A percentile compares a stretch with the other conserved stretches of the same genome.
Conservation (phyloP, 2,113 vertebrate species). For the Thunnus maccoyii region DNA sequence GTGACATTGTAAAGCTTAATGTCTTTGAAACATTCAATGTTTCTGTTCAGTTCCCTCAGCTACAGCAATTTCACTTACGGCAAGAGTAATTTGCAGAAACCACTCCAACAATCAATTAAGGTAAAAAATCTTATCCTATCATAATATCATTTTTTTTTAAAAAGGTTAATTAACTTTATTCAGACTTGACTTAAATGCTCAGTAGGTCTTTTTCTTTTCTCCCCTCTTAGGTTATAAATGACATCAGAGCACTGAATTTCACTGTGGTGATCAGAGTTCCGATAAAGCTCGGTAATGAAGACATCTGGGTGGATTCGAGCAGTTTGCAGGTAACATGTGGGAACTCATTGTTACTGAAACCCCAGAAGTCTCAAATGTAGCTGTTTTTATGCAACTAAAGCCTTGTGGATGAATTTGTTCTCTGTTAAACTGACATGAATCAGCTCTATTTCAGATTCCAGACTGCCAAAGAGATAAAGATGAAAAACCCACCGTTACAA, state of each 20-base stretch:
- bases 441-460: slow-evolving; percentile 75
- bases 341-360: too few relatives aligned
- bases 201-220: neutral
- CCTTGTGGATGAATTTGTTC: neutral
- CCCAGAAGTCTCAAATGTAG: too few relatives aligned
- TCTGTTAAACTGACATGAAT: slow-evolving; percentile 2
- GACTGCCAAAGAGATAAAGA: slow-evolving; percentile 54
- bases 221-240: slow-evolving; percentile 82
- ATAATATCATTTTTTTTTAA: neutral
- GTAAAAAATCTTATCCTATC: slow-evolving; percentile 63
- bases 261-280: slow-evolving; percentile 84
- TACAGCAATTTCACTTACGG: slow-evolving; percentile 85
- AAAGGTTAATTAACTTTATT: neutral
- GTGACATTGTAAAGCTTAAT: neutral
- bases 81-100: slow-evolving; percentile 69
- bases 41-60: slow-evolving; percentile 80
- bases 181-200: neutral
- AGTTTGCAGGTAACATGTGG: slow-evolving; percentile 58
- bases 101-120: slow-evolving; percentile 75
- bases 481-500: slow-evolving; percentile 4
- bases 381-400: neutral
- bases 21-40: neutral
- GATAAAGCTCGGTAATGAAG: slow-evolving; percentile 67
- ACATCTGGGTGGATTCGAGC: slow-evolving; percentile 80
- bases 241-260: slow-evolving; percentile 73